Conservation (phyloP, 2,113 vertebrate genomes). For the Otis tarda region DNA sequence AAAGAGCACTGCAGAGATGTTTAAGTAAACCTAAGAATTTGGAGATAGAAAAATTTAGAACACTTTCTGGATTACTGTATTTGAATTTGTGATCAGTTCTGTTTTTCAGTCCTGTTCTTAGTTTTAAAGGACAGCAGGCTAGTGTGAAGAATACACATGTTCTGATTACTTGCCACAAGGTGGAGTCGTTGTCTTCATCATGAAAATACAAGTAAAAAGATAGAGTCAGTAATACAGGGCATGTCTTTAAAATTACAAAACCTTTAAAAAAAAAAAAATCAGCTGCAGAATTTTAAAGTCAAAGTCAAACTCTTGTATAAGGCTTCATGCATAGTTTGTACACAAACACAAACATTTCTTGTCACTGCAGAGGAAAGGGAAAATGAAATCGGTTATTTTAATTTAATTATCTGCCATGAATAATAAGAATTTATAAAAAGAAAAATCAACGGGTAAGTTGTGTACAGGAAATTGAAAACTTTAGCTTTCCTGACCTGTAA, state of each 20-base stretch:
- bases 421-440: background rate
- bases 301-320: background rate
- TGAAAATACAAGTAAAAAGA: background rate
- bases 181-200: constrained; percentile 35
- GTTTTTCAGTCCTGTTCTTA: background rate
- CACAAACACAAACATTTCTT: background rate
- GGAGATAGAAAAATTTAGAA: background rate
- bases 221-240: fast-evolving
- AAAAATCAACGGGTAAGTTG: background rate
- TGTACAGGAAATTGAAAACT: background rate
- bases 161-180: constrained; percentile 55
- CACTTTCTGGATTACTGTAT: background rate
- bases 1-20: background rate
- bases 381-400: background rate
- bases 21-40: background rate
- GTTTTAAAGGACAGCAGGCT: background rate
- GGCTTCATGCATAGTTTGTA: fast-evolving
- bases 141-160: background rate
- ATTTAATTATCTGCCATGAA: background rate
- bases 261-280: background rate
- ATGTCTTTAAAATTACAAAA: background rate
- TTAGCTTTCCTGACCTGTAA: background rate
- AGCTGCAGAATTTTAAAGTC: background rate
- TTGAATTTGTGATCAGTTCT: background rate
- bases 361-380: background rate